Evolutionary conservation across 2,888 invertebrate genomes (phyloP).

Genomic region (Caenorhabditis sinica): DNA sequence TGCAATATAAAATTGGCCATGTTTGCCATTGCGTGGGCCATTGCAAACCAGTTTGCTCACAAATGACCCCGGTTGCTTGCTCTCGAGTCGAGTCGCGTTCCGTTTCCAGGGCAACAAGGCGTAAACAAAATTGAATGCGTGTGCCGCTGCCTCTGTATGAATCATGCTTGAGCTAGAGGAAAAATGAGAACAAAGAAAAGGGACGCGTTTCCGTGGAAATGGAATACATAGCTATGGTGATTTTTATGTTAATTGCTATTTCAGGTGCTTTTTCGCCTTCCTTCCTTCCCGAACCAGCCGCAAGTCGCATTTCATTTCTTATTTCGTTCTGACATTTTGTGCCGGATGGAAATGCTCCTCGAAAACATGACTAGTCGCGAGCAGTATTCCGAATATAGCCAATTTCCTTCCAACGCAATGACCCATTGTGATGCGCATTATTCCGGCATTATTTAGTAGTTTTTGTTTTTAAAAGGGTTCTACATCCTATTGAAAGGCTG

Average conservation of each 20-base stretch:
- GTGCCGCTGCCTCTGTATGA: slow-evolving; percentile 2
- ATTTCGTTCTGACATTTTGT: neutral
- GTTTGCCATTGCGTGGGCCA: slow-evolving; percentile 53
- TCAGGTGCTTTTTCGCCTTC: slow-evolving; percentile 12
- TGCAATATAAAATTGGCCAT: slow-evolving; percentile 86
- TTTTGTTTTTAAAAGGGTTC: slow-evolving; percentile 37
- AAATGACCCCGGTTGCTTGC: neutral
- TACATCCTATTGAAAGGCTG: slow-evolving; percentile 9
- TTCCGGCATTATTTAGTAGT: slow-evolving; percentile 34
- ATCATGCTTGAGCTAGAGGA: neutral
- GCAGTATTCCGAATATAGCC: slow-evolving; percentile 4
- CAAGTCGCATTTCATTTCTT: neutral
- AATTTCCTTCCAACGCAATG: slow-evolving; percentile 14
- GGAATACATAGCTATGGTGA: slow-evolving; percentile 5
- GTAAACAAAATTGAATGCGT: slow-evolving; percentile 29
- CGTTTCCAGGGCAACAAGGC: slow-evolving; percentile 39
- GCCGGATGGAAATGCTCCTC: slow-evolving; percentile 19
- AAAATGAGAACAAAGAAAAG: neutral
- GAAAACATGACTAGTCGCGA: neutral
- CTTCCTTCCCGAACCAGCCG: neutral
- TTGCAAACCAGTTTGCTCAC: slow-evolving; percentile 1
- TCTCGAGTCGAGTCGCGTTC: slow-evolving; percentile 18
- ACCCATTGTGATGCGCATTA: slow-evolving; percentile 38
- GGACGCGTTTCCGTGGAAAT: slow-evolving; percentile 8
- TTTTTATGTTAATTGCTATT: slow-evolving; percentile 21